Percentiles rank a stretch among this genome's conserved stretches.
Evolutionary conservation across 2,888 invertebrate species (phyloP).

Genomic region (Drosophila lacicola): DNA sequence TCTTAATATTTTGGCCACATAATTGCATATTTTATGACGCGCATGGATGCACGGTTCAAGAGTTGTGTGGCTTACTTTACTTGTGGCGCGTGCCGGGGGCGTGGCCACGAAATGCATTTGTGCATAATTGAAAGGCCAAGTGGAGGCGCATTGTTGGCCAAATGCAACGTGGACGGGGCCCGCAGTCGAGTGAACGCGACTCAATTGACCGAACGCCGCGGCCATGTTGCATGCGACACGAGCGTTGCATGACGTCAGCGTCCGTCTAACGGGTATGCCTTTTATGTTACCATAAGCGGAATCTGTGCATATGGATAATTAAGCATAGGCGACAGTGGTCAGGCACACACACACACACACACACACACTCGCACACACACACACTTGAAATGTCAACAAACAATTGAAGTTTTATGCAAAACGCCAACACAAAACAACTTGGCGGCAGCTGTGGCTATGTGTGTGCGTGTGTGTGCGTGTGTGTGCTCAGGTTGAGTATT

Average conservation of each 20-base stretch:
- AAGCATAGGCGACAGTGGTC: slow-evolving; percentile 36
- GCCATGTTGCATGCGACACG: slow-evolving; percentile 21
- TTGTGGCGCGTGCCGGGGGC: not conserved
- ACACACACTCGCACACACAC: slow-evolving; percentile 10
- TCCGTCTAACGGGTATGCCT: slow-evolving; percentile 7
- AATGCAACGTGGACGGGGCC: slow-evolving; percentile 8
- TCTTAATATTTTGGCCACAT: slow-evolving; percentile 42
- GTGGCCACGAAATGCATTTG: slow-evolving; percentile 43
- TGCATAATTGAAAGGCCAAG: slow-evolving; percentile 55
- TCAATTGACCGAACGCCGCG: slow-evolving; percentile 8
- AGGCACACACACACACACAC: slow-evolving; percentile 12
- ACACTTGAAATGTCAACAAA: slow-evolving; percentile 54
- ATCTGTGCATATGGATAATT: slow-evolving; percentile 46
- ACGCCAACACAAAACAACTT: slow-evolving; percentile 44
- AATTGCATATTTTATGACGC: slow-evolving; percentile 57
- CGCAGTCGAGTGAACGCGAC: not conserved
- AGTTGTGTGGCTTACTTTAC: not conserved
- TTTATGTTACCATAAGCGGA: slow-evolving; percentile 23
- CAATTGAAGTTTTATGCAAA: slow-evolving; percentile 57
- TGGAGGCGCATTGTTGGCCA: slow-evolving; percentile 34
- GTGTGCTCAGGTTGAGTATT: slow-evolving; percentile 17
- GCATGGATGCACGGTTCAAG: slow-evolving; percentile 20
- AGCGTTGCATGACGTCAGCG: slow-evolving; percentile 28
- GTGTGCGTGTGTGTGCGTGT: slow-evolving; percentile 12
- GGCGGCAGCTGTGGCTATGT: slow-evolving; percentile 1